phyloP scores from a whole-genome alignment of 37 sponge, comb jelly and placozoan species.

The Mnemiopsis leidyi region DNA sequence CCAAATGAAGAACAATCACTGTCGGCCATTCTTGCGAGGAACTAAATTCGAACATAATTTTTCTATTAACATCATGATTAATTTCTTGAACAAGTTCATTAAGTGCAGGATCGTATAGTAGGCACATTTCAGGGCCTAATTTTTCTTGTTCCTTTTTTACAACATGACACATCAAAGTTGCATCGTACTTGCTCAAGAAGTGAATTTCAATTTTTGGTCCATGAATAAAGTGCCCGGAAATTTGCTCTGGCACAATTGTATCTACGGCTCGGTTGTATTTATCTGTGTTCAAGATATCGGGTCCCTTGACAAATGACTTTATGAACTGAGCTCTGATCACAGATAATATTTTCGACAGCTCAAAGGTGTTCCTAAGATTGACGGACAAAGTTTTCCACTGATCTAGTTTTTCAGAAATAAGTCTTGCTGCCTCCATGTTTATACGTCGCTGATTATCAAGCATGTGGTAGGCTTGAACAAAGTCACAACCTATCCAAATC shows the following conservation, averaged over 20 bases:
- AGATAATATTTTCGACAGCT: neutral
- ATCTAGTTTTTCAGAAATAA: neutral
- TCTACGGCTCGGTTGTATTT: too few species aligned
- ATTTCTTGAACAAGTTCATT: neutral
- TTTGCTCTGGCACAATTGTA: neutral
- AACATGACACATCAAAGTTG: neutral
- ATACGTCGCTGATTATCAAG: neutral
- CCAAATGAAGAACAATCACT: neutral
- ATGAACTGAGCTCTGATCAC: neutral
- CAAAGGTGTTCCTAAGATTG: neutral
- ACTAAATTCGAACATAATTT: neutral
- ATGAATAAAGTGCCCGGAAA: neutral
- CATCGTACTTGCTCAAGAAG: neutral
- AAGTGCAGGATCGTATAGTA: neutral
- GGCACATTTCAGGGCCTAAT: neutral
- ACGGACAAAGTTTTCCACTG: neutral
- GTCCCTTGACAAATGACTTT: neutral
- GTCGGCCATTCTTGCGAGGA: neutral
- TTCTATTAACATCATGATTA: neutral
- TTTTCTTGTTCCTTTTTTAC: neutral
- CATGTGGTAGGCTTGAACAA: neutral
- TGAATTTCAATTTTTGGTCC: neutral
- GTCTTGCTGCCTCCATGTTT: neutral
- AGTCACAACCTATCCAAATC: neutral
- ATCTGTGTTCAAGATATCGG: neutral